Percentiles rank a stretch among this genome's conserved stretches.
These are phyloP conservation scores for Shinisaurus crocodilurus DNA, from an alignment of 2,113 vertebrate genomes.

Conservation along the genomic window DNA sequence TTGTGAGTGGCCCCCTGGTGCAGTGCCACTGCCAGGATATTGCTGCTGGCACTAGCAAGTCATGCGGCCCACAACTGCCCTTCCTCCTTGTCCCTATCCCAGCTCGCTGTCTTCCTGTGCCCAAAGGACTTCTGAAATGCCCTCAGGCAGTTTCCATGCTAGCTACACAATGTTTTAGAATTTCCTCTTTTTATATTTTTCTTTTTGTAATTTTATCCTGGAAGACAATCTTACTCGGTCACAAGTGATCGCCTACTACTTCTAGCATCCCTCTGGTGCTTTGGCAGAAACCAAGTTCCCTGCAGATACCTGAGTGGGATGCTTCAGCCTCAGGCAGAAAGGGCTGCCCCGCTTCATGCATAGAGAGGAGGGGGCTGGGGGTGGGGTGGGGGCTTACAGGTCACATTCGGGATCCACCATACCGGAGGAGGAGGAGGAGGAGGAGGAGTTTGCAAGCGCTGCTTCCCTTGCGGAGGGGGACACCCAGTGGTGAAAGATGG, in stretches of 20 bases:
- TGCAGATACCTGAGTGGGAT: no score
- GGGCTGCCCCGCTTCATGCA: neutral
- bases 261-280: no score
- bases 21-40: neutral
- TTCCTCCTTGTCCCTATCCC: neutral
- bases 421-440: no score
- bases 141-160: neutral
- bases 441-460: neutral
- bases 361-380: neutral
- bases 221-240: no score
- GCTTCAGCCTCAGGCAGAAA: neutral
- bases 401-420: no score
- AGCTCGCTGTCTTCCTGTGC: neutral
- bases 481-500: neutral
- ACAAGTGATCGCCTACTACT: no score
- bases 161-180: no score
- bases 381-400: no score
- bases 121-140: neutral
- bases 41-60: neutral
- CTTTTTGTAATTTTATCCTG: no score
- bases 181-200: no score
- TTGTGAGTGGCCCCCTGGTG: no score
- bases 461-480: neutral
- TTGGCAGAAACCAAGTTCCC: no score
- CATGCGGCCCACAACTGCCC: neutral